Base-by-base conservation (phyloP, 1,140 invertebrate species). In the Trichogramma pretiosum region DNA sequence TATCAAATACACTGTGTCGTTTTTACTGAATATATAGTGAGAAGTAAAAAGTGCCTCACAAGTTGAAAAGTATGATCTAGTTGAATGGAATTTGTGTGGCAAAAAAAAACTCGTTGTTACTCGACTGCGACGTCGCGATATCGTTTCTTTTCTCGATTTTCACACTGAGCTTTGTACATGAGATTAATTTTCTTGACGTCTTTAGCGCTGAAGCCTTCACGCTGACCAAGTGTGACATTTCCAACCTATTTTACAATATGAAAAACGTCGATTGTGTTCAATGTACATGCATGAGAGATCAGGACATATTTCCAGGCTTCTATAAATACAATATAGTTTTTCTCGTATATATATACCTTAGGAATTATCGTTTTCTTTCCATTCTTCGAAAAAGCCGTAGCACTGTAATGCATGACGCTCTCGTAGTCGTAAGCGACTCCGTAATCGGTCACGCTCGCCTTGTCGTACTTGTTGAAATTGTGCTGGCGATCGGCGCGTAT, bases 331-430 rank as follows among this genome's bases (percentile, higher is more conserved):
- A 41, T n/a, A 33, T n/a, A 34, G 4, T 34, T n/a, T n/a, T n/a
- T 36, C n/a, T n/a, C n/a, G n/a, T n/a, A n/a, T n/a, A n/a, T n/a
- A n/a, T n/a, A n/a, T 70, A 82, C 78, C 67, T 77, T 70, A 0
- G 81, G 70, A 7, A 76, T 68, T 45, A 83, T 83, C 2, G 82
- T 84, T 16, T 70, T 73, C 53, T 78, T 64, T 35, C 75, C 78
- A 61, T 84, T 81, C 46, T 69, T 77, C 0, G 79, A 79, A 58
- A 86, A 87, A 2, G 81, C 81, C 23, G 63, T 70, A 24, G 74
- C 70, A 24, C 77, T 77, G 55, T 87, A 86, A 56, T 87, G 84
- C 82, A 86, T 84, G 2, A 86, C 73, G 53, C 81, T 84, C 0
- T 63, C 63, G 53, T 84, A 86, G 64, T 86, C 84, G 54, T 87